phyloP scores from a whole-genome alignment of 37 sponge, comb jelly and placozoan species.

The Hormiphora californensis region DNA sequence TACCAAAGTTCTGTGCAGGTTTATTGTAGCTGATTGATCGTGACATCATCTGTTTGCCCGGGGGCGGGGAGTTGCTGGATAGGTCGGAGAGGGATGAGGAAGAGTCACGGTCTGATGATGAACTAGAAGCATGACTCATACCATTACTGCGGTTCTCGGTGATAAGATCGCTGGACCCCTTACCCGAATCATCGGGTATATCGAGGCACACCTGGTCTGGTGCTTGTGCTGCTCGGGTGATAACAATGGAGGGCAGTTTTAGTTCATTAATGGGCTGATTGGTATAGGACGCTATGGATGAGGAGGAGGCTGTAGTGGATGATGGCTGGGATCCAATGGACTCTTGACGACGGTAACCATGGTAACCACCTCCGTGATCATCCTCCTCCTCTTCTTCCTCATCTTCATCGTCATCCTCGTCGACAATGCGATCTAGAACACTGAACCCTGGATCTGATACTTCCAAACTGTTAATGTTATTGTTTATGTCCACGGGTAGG shows the following conservation, averaged over 20 bases:
- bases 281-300: neutral
- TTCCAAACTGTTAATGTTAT: too few relatives aligned
- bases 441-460: too few relatives aligned
- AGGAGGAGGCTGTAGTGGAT: neutral
- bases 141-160: neutral
- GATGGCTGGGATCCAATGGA: neutral
- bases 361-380: neutral
- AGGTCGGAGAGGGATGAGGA: constrained; percentile 1
- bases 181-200: neutral
- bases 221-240: neutral
- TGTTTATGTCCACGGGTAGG: too few relatives aligned
- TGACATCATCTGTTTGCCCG: too few relatives aligned
- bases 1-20: too few relatives aligned
- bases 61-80: too few relatives aligned
- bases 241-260: constrained; percentile 27
- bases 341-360: neutral
- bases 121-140: neutral
- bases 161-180: constrained; percentile 45
- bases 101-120: neutral
- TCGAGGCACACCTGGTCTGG: neutral
- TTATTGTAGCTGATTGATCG: too few relatives aligned
- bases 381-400: neutral
- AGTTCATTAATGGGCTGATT: neutral
- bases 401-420: neutral
- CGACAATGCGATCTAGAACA: neutral